A percentile compares a stretch with the other conserved stretches of the same genome.
Evolutionary conservation across 35 echinoderm and acorn worm genomes (phyloP).

Genomic region (Holothuria glaberrima): DNA sequence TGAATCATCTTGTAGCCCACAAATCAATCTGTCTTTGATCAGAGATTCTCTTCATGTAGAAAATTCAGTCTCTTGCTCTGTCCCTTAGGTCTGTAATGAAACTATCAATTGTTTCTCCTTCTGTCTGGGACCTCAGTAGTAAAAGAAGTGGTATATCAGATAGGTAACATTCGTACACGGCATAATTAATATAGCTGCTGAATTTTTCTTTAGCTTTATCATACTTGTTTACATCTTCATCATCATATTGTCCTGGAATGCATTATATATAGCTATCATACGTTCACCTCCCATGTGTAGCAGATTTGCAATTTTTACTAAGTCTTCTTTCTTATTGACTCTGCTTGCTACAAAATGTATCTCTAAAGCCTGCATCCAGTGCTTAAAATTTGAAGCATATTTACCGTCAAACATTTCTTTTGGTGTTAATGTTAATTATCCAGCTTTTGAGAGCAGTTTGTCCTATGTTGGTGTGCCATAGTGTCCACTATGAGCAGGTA

Average conservation of each 20-base stretch:
- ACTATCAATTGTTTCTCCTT: constrained; percentile 54
- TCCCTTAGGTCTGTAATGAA: constrained; percentile 40
- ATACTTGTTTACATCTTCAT: constrained; percentile 8
- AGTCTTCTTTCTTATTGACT: not conserved
- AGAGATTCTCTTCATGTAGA: not conserved
- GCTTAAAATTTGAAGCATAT: not conserved
- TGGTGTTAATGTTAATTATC: no score
- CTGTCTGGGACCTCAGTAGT: constrained; percentile 12
- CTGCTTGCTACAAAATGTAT: constrained; percentile 10
- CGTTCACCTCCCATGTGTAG: constrained; percentile 1
- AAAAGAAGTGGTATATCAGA: constrained; percentile 16
- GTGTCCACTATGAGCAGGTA: no score
- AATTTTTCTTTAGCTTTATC: not conserved
- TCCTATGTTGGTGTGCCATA: no score
- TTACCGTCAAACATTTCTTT: constrained; percentile 42
- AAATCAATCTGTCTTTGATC: constrained; percentile 52
- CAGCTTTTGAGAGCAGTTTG: no score
- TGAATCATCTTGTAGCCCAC: constrained; percentile 16
- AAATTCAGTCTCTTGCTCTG: constrained; percentile 34
- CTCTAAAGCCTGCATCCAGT: constrained; percentile 6
- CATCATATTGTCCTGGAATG: not conserved
- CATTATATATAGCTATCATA: constrained; percentile 19
- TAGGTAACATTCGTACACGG: constrained; percentile 22
- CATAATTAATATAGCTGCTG: not conserved
- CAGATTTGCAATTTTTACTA: not conserved